Conservation (phyloP, 2,888 invertebrate species). For the Lucinisca nassula region DNA sequence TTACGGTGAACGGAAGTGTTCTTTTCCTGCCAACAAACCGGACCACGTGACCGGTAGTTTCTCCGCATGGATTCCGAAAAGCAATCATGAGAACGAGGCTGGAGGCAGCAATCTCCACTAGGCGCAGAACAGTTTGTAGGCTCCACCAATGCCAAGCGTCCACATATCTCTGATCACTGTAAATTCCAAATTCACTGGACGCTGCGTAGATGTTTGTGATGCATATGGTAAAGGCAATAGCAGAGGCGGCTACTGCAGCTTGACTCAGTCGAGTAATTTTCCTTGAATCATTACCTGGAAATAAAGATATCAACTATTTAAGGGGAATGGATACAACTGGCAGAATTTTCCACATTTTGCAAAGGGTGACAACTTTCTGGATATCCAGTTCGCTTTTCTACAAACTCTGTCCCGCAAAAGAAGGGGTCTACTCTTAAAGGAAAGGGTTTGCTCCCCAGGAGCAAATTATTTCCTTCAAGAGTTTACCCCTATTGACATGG, state of each 20-base stretch:
- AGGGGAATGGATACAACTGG: no score
- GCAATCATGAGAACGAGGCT: conserved; percentile 55
- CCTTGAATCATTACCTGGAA: conserved; percentile 58
- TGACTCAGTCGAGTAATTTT: conserved; percentile 62
- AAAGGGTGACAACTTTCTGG: no score
- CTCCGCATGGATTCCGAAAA: conserved; percentile 50
- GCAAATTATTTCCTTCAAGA: no score
- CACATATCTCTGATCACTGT: conserved; percentile 68
- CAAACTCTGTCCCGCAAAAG: no score
- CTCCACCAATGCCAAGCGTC: conserved; percentile 80
- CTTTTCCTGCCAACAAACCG: conserved; percentile 7
- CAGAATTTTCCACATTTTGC: no score
- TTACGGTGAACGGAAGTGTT: no score
- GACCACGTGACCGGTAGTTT: not conserved
- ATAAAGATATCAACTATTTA: not conserved
- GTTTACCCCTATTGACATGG: no score
- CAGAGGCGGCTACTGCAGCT: conserved; percentile 56
- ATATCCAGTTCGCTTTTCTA: no score
- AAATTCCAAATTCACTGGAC: conserved; percentile 74
- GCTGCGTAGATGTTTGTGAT: conserved; percentile 72
- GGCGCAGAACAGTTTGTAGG: conserved; percentile 73
- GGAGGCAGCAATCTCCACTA: conserved; percentile 71
- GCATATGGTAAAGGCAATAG: conserved; percentile 64
- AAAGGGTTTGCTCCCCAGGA: no score
- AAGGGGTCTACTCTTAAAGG: no score